phyloP scores from a whole-genome alignment of 2,888 invertebrate species.

The Parnassius mnemosyne region DNA sequence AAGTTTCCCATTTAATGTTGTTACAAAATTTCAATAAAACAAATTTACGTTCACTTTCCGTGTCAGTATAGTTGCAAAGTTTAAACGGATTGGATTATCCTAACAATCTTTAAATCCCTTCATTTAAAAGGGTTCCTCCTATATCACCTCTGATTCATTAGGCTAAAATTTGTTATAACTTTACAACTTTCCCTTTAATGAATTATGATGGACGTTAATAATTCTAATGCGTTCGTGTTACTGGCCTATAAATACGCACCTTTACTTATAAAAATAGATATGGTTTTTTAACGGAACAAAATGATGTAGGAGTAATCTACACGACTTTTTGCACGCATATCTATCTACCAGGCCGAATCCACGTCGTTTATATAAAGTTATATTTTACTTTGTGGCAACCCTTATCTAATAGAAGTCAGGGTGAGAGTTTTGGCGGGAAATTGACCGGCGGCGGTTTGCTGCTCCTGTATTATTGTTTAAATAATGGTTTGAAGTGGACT shows the following conservation, averaged over 20 bases:
- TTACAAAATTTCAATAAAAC: conserved; percentile 19
- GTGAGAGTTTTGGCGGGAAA: too few species aligned
- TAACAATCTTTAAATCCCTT: conserved; percentile 50
- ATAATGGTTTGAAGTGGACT: too few species aligned
- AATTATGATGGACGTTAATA: conserved; percentile 9
- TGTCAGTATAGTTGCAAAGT: conserved; percentile 42
- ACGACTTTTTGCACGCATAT: too few species aligned
- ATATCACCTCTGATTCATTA: conserved; percentile 36
- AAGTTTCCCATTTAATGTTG: conserved; percentile 18
- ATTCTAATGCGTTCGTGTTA: neutral
- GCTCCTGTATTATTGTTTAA: too few species aligned
- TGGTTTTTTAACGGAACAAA: too few species aligned
- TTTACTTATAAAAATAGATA: too few species aligned
- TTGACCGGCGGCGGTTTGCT: too few species aligned
- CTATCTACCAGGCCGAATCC: too few species aligned
- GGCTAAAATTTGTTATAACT: conserved; percentile 34
- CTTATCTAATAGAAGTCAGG: too few species aligned
- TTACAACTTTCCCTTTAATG: conserved; percentile 21
- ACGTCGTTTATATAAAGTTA: too few species aligned
- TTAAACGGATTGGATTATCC: conserved; percentile 45
- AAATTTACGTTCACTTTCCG: conserved; percentile 25
- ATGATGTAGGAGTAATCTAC: neutral
- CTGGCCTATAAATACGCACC: too few species aligned
- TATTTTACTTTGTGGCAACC: too few species aligned
- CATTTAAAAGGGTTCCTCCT: conserved; percentile 49